A percentile compares a stretch with the other conserved stretches of the same genome.
Evolutionary conservation across 92 coral and sea anemone genomes (phyloP).

Genomic region (Phenganax marumi): DNA sequence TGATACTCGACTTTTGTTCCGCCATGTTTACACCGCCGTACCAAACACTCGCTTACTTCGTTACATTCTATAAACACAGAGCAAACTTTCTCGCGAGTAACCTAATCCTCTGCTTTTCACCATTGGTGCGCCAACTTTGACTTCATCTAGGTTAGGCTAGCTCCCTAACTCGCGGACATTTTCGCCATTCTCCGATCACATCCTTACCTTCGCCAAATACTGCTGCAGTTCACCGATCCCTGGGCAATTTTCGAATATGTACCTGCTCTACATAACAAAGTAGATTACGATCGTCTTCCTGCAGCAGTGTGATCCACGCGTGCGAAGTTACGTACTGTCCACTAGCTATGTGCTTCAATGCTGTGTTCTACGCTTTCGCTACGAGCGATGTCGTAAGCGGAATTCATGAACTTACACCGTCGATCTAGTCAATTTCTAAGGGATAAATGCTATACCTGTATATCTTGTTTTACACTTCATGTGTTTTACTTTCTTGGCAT

Average conservation of each 20-base stretch:
- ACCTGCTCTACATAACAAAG: not conserved
- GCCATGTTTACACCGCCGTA: not conserved
- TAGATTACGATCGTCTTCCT: not conserved
- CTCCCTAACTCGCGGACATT: not conserved
- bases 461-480: constrained; percentile 5
- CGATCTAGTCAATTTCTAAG: not conserved
- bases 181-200: not conserved
- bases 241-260: not conserved
- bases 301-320: not conserved
- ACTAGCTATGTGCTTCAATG: not conserved
- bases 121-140: not conserved
- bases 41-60: not conserved
- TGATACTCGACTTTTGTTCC: not conserved
- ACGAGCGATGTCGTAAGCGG: constrained; percentile 12
- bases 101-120: not conserved
- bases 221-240: not conserved
- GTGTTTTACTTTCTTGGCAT: constrained; percentile 12
- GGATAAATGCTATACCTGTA: constrained; percentile 14
- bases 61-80: not conserved
- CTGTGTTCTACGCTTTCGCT: not conserved
- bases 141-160: not conserved
- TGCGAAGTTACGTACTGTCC: not conserved
- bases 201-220: not conserved
- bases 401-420: constrained; percentile 6
- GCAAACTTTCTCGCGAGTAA: not conserved